phyloP scores from a whole-genome alignment of 2,888 invertebrate genomes.

The Noctua fimbriata region DNA sequence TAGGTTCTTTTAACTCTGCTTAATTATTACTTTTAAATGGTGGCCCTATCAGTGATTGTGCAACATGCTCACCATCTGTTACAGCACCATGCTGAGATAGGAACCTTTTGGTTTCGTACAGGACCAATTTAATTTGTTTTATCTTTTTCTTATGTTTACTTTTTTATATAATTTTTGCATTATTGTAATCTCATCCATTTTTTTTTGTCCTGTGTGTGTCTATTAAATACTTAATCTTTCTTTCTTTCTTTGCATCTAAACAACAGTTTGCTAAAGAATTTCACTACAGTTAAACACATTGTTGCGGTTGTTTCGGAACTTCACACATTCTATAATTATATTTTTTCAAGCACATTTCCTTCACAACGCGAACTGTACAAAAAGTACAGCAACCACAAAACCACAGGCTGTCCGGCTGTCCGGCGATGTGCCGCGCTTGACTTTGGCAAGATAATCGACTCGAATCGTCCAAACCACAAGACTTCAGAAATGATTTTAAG shows the following conservation, averaged over 20 bases:
- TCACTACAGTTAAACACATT: neutral
- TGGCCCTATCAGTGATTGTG: neutral
- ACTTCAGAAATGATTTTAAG: conserved; percentile 5
- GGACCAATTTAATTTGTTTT: too few relatives aligned
- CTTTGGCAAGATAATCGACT: conserved; percentile 51
- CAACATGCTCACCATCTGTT: neutral
- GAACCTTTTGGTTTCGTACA: too few relatives aligned
- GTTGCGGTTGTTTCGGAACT: neutral
- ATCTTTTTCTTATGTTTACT: too few relatives aligned
- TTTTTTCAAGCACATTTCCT: conserved; percentile 35
- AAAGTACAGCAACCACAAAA: conserved; percentile 56
- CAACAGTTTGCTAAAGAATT: neutral
- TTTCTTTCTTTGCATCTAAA: neutral
- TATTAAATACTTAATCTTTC: too few relatives aligned
- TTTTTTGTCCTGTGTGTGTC: too few relatives aligned
- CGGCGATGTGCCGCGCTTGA: conserved; percentile 33
- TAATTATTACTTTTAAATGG: neutral
- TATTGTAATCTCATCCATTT: too few relatives aligned
- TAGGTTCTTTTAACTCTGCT: neutral
- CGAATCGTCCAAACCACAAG: conserved; percentile 44
- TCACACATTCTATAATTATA: conserved; percentile 31
- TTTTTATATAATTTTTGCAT: too few relatives aligned
- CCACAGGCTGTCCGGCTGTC: conserved; percentile 40
- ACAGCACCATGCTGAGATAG: too few relatives aligned
- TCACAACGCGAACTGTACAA: conserved; percentile 19